Conservation (phyloP, 2,888 invertebrate genomes). For the Helleia helle region DNA sequence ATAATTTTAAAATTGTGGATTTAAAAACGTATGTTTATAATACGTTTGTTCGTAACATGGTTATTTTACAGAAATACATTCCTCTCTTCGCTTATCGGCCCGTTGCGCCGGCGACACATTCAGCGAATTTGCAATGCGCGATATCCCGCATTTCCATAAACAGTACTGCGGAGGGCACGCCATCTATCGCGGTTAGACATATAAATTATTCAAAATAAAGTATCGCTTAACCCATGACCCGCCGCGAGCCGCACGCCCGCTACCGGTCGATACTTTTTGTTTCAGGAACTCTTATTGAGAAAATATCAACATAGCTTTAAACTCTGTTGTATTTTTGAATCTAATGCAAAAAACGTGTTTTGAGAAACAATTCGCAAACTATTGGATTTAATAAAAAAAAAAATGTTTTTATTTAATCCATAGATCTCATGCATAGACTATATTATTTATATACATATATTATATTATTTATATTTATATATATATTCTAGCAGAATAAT, state of each 20-base stretch:
- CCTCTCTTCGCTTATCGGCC: constrained; percentile 46
- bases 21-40: constrained; percentile 28
- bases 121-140: constrained; percentile 72
- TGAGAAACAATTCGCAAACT: too few relatives aligned
- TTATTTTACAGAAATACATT: constrained; percentile 46
- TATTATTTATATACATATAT: too few relatives aligned
- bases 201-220: constrained; percentile 75
- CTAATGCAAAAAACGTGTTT: too few relatives aligned
- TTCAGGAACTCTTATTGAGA: constrained; percentile 15
- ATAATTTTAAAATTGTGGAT: too few relatives aligned
- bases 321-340: constrained; percentile 5
- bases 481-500: too few relatives aligned
- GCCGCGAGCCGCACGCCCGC: constrained; percentile 31
- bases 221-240: constrained; percentile 71
- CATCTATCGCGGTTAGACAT: constrained; percentile 70
- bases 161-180: constrained; percentile 68
- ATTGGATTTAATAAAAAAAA: too few relatives aligned
- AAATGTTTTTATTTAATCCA: too few relatives aligned
- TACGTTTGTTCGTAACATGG: constrained; percentile 41
- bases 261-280: constrained; percentile 21
- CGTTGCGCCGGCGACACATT: constrained; percentile 63
- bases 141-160: constrained; percentile 72
- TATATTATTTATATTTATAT: too few relatives aligned
- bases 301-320: constrained; percentile 10
- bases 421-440: too few relatives aligned